Evolutionary conservation across 2,797 vertebrate species (phyloP), one percentile per base, ranked within the genome.

Genomic region (Enoplosus armatus): DNA sequence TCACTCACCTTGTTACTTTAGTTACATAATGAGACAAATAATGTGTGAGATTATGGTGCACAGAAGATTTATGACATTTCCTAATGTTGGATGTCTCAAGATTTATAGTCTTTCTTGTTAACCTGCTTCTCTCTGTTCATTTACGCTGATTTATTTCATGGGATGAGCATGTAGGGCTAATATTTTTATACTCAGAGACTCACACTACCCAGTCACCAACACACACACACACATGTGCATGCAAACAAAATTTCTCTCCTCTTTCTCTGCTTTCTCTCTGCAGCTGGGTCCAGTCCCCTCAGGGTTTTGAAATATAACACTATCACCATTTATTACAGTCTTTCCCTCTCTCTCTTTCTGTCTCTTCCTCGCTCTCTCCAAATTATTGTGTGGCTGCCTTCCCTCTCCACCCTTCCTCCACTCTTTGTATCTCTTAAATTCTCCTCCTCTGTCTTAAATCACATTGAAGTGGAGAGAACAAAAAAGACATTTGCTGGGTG

Each of bases 261-360:
- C 41, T 64, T 72, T 65, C 54, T 75, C 61, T 79, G 45, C 72
- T 67, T 72, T 48, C 71, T 69, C 63, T 76, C 62, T 85, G 75
- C 87, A 87, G 86, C 84, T 88, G 87, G 6, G 72, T 68, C 79
- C 71, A 29, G 60, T 75, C 55, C 82, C 89, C 73, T 70, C 59
- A 7, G 83, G 84, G 33, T 56, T 72, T 70, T 41, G 59, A 85
- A 80, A 86, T 80, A 71, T 84, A 82, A 85, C 83, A 79, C 76
- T 22, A 82, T 82, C 83, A 82, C 72, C 76, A 82, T 85, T 85
- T 85, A 79, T 86, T 76, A 82, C 58, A 31, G 69, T 70, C 58
- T 71, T 55, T 63, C 14, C n/a, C 27, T 58, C 63, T 20, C 39
- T 37, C 54, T 27, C 29, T 18, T 45, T 67, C 16, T 6, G 2